These are phyloP conservation scores for Venustoraphidia nigricollis DNA, from an alignment of 2,888 invertebrate species.

Conservation along the genomic window DNA sequence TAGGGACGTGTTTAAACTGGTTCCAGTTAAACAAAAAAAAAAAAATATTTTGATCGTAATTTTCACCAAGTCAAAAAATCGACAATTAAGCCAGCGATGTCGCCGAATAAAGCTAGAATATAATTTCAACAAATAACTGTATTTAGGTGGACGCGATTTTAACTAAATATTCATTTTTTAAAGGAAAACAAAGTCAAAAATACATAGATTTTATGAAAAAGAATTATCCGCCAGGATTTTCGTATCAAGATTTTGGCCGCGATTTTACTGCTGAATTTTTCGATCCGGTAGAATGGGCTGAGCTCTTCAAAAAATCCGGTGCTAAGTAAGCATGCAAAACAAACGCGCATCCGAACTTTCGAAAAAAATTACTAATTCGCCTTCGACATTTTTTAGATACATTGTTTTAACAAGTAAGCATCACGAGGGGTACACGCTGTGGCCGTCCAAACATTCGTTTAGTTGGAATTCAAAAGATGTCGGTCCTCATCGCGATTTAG, in stretches of 20 bases:
- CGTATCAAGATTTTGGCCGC: conserved; percentile 83
- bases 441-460: conserved; percentile 68
- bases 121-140: no score
- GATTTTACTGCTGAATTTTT: conserved; percentile 85
- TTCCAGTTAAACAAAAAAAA: no score
- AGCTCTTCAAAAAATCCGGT: conserved; percentile 67
- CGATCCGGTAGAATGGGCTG: conserved; percentile 70
- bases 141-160: no score
- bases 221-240: conserved; percentile 70
- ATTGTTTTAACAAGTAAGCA: conserved; percentile 77
- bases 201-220: conserved; percentile 56
- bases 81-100: no score
- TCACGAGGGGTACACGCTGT: conserved; percentile 73
- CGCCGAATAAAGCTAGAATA: no score
- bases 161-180: no score
- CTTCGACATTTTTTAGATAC: conserved; percentile 35
- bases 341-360: neutral
- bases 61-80: no score
- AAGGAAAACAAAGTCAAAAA: conserved; percentile 13
- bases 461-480: conserved; percentile 73
- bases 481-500: conserved; percentile 61
- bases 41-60: no score
- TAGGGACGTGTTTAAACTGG: no score
- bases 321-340: conserved; percentile 50
- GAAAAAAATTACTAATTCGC: conserved; percentile 20